phyloP scores from a whole-genome alignment of 2,888 invertebrate genomes.

The Ochropleura leucogaster region DNA sequence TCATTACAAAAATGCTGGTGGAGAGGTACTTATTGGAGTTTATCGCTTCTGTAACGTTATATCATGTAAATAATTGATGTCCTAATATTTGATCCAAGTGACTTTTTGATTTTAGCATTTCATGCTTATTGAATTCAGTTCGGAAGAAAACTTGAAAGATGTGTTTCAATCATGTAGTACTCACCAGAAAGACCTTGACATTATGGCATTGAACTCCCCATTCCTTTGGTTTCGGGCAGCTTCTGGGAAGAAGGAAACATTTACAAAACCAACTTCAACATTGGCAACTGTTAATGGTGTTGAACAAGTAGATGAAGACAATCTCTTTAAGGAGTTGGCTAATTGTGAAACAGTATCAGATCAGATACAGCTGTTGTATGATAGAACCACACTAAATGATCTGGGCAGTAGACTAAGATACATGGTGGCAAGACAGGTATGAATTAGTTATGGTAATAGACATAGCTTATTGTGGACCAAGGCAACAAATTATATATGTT shows the following conservation, averaged over 20 bases:
- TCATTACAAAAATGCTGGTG: slow-evolving; percentile 90
- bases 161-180: slow-evolving; percentile 90
- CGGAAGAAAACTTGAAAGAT: slow-evolving; percentile 88
- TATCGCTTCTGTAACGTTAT: neutral
- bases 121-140: slow-evolving; percentile 93
- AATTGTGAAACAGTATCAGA: slow-evolving; percentile 90
- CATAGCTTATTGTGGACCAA: neutral
- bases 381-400: slow-evolving; percentile 92
- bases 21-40: slow-evolving; percentile 79
- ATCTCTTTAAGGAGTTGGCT: slow-evolving; percentile 86
- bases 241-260: slow-evolving; percentile 73
- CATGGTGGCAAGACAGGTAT: slow-evolving; percentile 93
- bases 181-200: slow-evolving; percentile 90
- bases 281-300: slow-evolving; percentile 86
- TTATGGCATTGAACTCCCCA: slow-evolving; percentile 92
- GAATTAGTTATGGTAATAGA: neutral
- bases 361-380: slow-evolving; percentile 92
- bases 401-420: slow-evolving; percentile 94
- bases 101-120: slow-evolving; percentile 90
- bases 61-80: neutral
- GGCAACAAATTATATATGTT: neutral
- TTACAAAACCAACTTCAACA: slow-evolving; percentile 47
- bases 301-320: slow-evolving; percentile 79
- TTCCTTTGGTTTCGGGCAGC: slow-evolving; percentile 93
- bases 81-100: neutral